Evolutionary conservation across 2,888 invertebrate genomes (phyloP).

Genomic region (Osmoderma eremita): DNA sequence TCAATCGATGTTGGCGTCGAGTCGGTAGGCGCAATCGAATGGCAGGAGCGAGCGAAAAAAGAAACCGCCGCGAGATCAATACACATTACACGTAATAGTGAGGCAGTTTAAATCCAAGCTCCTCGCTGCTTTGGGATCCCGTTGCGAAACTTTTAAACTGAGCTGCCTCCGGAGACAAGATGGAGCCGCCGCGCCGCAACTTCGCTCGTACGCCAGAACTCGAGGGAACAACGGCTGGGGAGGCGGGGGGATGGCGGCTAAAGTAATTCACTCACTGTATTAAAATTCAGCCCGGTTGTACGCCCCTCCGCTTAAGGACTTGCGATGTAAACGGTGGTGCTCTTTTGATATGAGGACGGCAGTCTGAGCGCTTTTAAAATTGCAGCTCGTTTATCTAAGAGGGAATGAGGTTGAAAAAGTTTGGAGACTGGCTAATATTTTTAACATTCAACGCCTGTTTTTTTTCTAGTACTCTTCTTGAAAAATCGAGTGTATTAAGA

Average conservation of each 20-base stretch:
- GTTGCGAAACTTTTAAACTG: conserved; percentile 61
- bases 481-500: too few relatives aligned
- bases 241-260: conserved; percentile 40
- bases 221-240: conserved; percentile 43
- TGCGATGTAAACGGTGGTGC: conserved; percentile 58
- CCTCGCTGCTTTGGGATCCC: conserved; percentile 50
- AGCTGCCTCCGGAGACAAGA: conserved; percentile 61
- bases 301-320: conserved; percentile 52
- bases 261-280: conserved; percentile 60
- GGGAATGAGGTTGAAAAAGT: too few relatives aligned
- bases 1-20: too few relatives aligned
- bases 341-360: conserved; percentile 55
- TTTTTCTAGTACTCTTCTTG: too few relatives aligned
- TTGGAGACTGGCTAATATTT: too few relatives aligned
- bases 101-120: conserved; percentile 59
- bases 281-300: conserved; percentile 56
- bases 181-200: conserved; percentile 51
- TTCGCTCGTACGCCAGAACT: conserved; percentile 43
- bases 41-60: conserved; percentile 16
- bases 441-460: too few relatives aligned
- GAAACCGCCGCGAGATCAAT: conserved; percentile 52
- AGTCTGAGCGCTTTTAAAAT: conserved; percentile 13
- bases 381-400: too few relatives aligned
- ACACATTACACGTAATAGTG: conserved; percentile 61
- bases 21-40: not conserved